phyloP scores from a whole-genome alignment of 2,113 vertebrate species.

The Pteropus alecto region DNA sequence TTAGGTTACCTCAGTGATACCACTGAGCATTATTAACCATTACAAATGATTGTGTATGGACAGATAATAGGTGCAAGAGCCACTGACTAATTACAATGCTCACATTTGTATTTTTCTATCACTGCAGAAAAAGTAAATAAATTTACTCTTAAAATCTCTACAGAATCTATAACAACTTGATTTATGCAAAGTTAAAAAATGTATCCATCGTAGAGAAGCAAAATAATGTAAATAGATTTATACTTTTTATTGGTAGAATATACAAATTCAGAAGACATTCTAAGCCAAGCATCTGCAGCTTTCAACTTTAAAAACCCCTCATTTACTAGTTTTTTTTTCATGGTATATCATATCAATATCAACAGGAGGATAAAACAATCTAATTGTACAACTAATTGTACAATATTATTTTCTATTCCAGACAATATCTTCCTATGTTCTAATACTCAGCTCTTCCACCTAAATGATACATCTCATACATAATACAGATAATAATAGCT shows the following conservation, averaged over 20 bases:
- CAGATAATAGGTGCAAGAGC: neutral
- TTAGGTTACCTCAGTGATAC: neutral
- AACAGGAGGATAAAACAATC: neutral
- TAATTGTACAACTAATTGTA: neutral
- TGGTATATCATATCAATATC: neutral
- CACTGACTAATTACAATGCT: neutral
- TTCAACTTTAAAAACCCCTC: neutral
- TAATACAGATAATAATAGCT: neutral
- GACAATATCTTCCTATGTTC: neutral
- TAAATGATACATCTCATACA: neutral
- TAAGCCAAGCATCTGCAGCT: neutral
- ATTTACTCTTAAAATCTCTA: neutral
- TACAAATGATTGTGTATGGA: neutral
- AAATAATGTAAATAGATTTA: neutral
- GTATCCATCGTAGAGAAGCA: neutral
- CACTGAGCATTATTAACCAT: neutral
- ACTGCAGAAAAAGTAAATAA: neutral
- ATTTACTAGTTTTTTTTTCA: conserved; percentile 1
- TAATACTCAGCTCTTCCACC: neutral
- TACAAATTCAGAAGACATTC: neutral
- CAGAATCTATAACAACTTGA: neutral
- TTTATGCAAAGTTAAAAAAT: conserved; percentile 9
- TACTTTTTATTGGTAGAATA: neutral
- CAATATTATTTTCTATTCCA: neutral
- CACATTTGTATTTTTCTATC: neutral